Percentiles rank a stretch among this genome's conserved stretches.
Evolutionary conservation across 2,888 invertebrate species (phyloP).

Genomic region (Epicampocera succincta): DNA sequence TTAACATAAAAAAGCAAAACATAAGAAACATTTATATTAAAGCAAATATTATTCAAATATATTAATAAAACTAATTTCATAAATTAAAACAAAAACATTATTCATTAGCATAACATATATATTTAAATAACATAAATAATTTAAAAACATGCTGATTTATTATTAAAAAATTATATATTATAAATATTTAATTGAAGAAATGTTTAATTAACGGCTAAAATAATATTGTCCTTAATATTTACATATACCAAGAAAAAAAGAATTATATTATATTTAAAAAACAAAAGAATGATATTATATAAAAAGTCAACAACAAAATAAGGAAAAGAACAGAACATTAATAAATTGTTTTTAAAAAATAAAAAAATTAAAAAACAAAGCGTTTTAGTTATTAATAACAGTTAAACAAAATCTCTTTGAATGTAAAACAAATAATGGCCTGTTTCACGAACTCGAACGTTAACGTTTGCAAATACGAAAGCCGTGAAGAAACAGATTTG

Average conservation of each 20-base stretch:
- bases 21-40: constrained; percentile 52
- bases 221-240: constrained; percentile 81
- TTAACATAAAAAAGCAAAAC: constrained; percentile 75
- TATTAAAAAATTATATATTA: constrained; percentile 73
- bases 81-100: constrained; percentile 45
- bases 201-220: constrained; percentile 73
- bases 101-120: constrained; percentile 78
- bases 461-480: no score
- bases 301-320: constrained; percentile 59
- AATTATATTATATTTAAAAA: constrained; percentile 70
- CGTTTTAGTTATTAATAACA: background rate
- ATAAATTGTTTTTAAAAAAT: constrained; percentile 74
- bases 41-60: constrained; percentile 55
- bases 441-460: no score
- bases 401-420: background rate
- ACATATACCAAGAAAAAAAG: constrained; percentile 75
- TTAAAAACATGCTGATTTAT: constrained; percentile 78
- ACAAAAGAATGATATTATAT: constrained; percentile 68
- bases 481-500: no score
- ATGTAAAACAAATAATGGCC: no score
- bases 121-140: constrained; percentile 52
- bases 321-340: constrained; percentile 65
- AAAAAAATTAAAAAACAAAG: constrained; percentile 27
- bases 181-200: constrained; percentile 78
- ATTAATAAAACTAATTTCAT: constrained; percentile 71